Conservation (phyloP, 2,797 vertebrate species). For the Bovichtus variegatus region DNA sequence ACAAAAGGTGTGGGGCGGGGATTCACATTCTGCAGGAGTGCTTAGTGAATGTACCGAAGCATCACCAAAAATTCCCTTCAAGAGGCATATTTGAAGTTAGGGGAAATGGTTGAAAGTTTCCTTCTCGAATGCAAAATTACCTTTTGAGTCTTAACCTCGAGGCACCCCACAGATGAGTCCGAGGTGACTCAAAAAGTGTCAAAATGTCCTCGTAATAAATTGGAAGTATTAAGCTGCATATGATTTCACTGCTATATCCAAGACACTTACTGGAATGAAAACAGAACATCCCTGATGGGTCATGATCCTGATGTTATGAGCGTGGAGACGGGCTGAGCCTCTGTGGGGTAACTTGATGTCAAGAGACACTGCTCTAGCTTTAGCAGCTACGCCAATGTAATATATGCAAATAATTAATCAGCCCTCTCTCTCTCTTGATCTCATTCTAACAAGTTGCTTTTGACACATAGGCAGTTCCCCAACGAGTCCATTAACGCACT, state of each 20-base stretch:
- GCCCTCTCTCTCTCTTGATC: constrained; percentile 63
- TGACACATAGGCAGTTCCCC: constrained; percentile 73
- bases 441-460: constrained; percentile 73
- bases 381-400: constrained; percentile 60
- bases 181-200: constrained; percentile 40
- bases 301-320: constrained; percentile 45
- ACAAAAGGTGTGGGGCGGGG: constrained; percentile 32
- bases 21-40: constrained; percentile 41
- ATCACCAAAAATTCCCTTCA: constrained; percentile 19
- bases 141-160: constrained; percentile 34
- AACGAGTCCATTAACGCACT: constrained; percentile 73
- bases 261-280: constrained; percentile 21
- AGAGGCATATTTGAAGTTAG: constrained; percentile 38
- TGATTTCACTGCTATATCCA: background rate
- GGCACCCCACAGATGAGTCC: constrained; percentile 1
- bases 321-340: constrained; percentile 32
- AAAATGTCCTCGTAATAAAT: constrained; percentile 40
- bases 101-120: constrained; percentile 47
- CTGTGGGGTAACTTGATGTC: constrained; percentile 44
- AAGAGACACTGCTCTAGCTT: constrained; percentile 49
- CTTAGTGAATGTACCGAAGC: constrained; percentile 25
- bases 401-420: constrained; percentile 77
- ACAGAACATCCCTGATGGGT: constrained; percentile 25
- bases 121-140: constrained; percentile 39
- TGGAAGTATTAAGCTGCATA: constrained; percentile 5